Evolutionary conservation across 2,888 invertebrate genomes (phyloP), one percentile per base, ranked within the genome.

Genomic region (Patella caerulea): DNA sequence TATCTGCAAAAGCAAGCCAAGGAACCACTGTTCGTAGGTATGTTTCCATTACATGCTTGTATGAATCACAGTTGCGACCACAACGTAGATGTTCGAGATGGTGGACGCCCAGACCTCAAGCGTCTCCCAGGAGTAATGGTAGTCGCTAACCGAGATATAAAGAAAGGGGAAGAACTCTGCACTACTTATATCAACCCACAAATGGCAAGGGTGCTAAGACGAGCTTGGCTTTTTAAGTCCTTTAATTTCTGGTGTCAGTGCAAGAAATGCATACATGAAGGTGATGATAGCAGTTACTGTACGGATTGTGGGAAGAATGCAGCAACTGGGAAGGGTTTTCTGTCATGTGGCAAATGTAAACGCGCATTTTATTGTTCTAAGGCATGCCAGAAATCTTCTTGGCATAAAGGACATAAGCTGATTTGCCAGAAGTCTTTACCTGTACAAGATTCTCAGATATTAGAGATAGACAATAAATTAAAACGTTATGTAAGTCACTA

Each of bases 171-270:
- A 75, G 88, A 89, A 78, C 78, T 89, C 9, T 84, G 84, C 69
- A 88, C 87, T 12, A 88, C 88, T 1, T 89, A 89, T 78, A 88
- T 89, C 7, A 88, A 89, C 74, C 88, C 88, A 1, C 71, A 85
- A 0, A 85, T 89, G 86, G 86, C 87, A 1, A 82, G 87, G 59
- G 84, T 84, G 75, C 78, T 88, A 65, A 82, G 89, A 3, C 82
- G 88, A 19, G 88, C 89, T 19, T 89, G 88, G 89, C 81, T 89
- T 15, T 89, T 83, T 78, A 85, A 87, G 77, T 88, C 88, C 4
- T 89, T 88, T 82, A 88, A 88, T 77, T 89, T 89, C 80, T 89
- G 89, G 89, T 89, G 89, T 75, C 83, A 84, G 56, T 89, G 89
- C 72, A 83, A 77, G 24, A 83, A 87, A 14, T 89, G 89, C 75